Evolutionary conservation across 2,888 invertebrate species (phyloP), one percentile per base, ranked within the genome.

Genomic region (Hipparchia sbordonii): DNA sequence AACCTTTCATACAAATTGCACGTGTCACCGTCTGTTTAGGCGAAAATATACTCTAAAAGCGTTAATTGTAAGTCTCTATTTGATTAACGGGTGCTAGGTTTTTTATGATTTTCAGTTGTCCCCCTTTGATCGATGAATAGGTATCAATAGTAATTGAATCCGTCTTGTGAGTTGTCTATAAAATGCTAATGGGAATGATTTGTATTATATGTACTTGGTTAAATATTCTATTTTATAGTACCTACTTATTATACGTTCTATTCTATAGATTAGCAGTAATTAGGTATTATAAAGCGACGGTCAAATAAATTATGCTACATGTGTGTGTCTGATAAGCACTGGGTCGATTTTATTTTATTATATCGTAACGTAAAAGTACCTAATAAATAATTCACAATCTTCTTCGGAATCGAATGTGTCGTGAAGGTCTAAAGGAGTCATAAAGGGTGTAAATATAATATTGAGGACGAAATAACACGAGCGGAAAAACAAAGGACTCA

Each of bases 1-100:
- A 86, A 86, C 88, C 87, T 90, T 89, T 87, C 79, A 82, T 85
- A 86, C 86, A 82, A 82, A 86, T 84, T 88, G 85, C 87, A 89
- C 89, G 89, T 90, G 90, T 88, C 79, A 65, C 73, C 66, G 51
- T 54, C 62, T 48, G 33, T 12, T 23, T 76, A 77, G 1, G 57
- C 70, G 7, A 85, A 80, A 78, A 52, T 76, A 13, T 70, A 82
- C 82, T 69, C 45, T 85, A 81, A 59, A 1, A 7, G 0, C 2
- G 33, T 5, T 0, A 6, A 0, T 3, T 52, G 59, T 67, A 8
- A 51, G 67, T 61, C 13, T 45, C 13, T 78, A 81, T 83, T 81
- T 78, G 81, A 78, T 51, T 59, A 10, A 23, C 12, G 9, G 8
- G n/a, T 7, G n/a, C 10, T 59, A 10, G 39, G 13, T 69, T 72